phyloP scores from a whole-genome alignment of 2,113 vertebrate genomes.

The Pterocles gutturalis region DNA sequence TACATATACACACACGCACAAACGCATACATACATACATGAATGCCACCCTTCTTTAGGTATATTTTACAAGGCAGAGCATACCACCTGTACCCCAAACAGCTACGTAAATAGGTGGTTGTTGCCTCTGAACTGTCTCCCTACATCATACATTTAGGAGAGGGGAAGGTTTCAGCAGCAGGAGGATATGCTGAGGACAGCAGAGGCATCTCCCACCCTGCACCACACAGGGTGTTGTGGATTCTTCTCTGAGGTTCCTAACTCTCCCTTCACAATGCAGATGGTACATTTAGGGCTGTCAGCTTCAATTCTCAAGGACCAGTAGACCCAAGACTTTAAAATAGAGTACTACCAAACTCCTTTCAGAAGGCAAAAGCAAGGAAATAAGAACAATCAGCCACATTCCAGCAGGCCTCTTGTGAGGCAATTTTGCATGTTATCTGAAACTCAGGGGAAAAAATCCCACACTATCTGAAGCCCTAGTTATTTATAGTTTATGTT shows the following conservation, averaged over 20 bases:
- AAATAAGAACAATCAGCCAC: not conserved
- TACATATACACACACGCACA: not conserved
- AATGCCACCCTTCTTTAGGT: not conserved
- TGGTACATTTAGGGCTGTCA: not conserved
- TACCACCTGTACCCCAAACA: not conserved
- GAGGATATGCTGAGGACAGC: not conserved
- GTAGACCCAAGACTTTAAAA: not conserved
- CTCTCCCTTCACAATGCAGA: not conserved
- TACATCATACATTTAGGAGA: not conserved
- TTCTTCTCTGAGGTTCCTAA: not conserved
- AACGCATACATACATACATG: not conserved
- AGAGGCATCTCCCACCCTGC: not conserved
- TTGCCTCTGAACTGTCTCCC: not conserved
- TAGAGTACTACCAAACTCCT: not conserved
- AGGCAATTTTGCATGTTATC: slow-evolving; percentile 38
- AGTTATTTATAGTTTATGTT: slow-evolving; percentile 56
- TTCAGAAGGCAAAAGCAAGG: not conserved
- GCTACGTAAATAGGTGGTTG: not conserved
- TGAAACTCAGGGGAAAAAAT: not conserved
- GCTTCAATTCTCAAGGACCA: not conserved
- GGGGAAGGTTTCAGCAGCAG: not conserved
- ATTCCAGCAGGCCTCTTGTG: not conserved
- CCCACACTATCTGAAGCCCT: not conserved
- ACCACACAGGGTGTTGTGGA: not conserved
- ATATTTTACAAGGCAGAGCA: not conserved